Conservation (phyloP, 2,113 vertebrate genomes). For the Nothobranchius kuhntae region DNA sequence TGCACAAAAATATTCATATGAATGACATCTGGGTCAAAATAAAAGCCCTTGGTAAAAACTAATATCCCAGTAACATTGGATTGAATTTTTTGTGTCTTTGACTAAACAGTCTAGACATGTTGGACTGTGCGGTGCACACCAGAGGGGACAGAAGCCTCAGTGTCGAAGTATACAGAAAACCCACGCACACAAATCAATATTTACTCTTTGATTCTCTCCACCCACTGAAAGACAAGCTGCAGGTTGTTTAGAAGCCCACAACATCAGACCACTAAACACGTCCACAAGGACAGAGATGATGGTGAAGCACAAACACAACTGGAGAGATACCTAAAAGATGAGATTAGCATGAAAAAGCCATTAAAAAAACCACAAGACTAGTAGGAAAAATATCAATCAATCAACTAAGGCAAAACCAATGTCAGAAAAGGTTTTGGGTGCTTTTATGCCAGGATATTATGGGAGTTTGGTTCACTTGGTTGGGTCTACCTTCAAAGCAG, state of each 20-base stretch:
- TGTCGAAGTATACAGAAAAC: neutral
- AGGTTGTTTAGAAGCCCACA: neutral
- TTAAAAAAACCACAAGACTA: neutral
- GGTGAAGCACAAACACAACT: neutral
- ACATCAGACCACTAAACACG: neutral
- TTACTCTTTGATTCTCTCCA: constrained; percentile 6
- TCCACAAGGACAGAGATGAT: neutral
- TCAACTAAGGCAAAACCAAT: neutral
- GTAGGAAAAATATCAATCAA: neutral
- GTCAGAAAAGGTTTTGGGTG: too few species aligned
- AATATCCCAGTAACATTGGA: neutral
- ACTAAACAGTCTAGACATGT: neutral
- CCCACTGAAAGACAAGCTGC: neutral
- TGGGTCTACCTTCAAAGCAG: too few species aligned
- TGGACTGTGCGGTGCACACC: too few species aligned
- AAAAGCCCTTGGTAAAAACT: neutral
- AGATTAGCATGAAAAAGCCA: neutral
- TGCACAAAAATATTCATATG: neutral
- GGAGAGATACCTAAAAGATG: neutral
- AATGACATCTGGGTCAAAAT: neutral
- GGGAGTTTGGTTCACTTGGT: too few species aligned
- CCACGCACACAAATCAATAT: constrained; percentile 7
- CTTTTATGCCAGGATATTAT: too few species aligned
- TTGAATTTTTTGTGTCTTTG: too few species aligned
- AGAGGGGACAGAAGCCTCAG: neutral